Conservation (phyloP, 2,797 vertebrate species). For the Carcharodon carcharias region DNA sequence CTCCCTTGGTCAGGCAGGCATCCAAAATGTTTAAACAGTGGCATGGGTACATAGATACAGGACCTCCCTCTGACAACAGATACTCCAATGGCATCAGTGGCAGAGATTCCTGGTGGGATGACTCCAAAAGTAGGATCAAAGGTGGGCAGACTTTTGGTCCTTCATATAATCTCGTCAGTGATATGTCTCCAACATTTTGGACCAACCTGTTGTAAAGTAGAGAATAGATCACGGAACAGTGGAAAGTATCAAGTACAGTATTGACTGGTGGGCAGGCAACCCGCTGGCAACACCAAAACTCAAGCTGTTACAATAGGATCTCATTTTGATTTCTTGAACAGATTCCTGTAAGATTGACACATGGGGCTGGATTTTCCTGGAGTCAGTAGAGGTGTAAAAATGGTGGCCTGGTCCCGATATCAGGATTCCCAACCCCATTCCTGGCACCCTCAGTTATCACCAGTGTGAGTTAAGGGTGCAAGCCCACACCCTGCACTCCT, state of each 20-base stretch:
- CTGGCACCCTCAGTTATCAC: too few relatives aligned
- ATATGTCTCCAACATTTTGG: neutral
- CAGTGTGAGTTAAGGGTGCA: too few relatives aligned
- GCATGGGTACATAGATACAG: neutral
- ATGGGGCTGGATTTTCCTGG: too few relatives aligned
- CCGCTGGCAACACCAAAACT: neutral
- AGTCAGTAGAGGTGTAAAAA: too few relatives aligned
- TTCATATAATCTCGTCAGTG: neutral
- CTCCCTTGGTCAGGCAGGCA: neutral
- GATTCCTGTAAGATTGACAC: neutral
- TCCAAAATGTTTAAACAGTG: neutral
- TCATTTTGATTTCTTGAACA: neutral
- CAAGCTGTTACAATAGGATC: neutral
- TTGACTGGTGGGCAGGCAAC: too few relatives aligned
- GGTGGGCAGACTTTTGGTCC: neutral
- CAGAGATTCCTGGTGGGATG: neutral
- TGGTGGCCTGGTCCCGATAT: too few relatives aligned
- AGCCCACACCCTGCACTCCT: too few relatives aligned
- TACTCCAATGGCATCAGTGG: too few relatives aligned
- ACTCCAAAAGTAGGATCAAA: neutral
- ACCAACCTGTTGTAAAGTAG: neutral
- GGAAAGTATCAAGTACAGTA: neutral
- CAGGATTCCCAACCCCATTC: too few relatives aligned
- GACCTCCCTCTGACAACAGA: neutral
- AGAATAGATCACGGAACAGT: neutral